phyloP scores from a whole-genome alignment of 2,888 invertebrate genomes.

The Pterobdella sp. region DNA sequence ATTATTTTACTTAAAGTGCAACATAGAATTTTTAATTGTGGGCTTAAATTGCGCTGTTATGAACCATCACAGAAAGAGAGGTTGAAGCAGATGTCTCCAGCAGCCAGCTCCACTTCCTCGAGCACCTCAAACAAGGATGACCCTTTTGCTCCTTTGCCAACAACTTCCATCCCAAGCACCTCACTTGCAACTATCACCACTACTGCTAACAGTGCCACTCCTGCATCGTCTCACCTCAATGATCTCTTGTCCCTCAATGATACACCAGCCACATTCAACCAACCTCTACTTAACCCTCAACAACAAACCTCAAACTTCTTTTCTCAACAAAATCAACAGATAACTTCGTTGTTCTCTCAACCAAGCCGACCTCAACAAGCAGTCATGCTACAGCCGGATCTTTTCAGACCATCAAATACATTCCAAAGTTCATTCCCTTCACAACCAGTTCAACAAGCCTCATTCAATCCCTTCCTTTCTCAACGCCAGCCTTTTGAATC shows the following conservation, averaged over 20 bases:
- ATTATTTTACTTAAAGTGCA: neutral
- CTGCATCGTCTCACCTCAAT: conserved; percentile 32
- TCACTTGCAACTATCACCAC: neutral
- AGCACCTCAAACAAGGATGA: conserved; percentile 16
- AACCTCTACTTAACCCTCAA: neutral
- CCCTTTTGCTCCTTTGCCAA: neutral
- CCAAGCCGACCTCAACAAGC: conserved; percentile 21
- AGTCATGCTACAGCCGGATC: conserved; percentile 36
- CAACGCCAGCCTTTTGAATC: neutral
- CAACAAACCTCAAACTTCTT: conserved; percentile 13
- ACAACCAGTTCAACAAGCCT: conserved; percentile 27
- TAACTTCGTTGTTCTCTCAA: neutral
- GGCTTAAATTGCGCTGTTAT: neutral
- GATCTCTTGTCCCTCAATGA: conserved; percentile 41
- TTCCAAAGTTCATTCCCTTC: conserved; percentile 6
- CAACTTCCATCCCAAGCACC: neutral
- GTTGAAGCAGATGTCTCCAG: conserved; percentile 32
- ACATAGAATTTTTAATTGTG: neutral
- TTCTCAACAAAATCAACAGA: neutral
- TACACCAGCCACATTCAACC: conserved; percentile 5
- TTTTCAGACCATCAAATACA: conserved; percentile 39
- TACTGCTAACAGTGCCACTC: conserved; percentile 16
- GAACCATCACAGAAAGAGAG: conserved; percentile 28
- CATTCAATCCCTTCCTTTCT: conserved; percentile 39
- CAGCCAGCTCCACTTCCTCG: conserved; percentile 25